Conservation (phyloP, 2,797 vertebrate species). For the Anguilla pacifica region DNA sequence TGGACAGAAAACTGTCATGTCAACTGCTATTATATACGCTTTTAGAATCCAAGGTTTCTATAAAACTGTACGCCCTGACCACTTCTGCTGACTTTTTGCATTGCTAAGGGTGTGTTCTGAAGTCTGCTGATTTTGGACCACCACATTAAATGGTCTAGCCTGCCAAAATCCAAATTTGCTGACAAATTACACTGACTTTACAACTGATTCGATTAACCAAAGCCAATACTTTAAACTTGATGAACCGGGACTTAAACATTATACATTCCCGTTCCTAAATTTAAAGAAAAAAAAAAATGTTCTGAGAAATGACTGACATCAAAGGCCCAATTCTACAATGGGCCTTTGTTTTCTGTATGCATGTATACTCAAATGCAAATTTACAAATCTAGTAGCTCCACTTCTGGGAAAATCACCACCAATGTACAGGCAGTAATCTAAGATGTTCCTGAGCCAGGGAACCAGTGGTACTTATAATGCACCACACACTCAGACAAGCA, state of each 20-base stretch:
- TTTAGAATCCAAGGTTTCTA: not conserved
- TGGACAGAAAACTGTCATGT: not conserved
- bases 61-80: not conserved
- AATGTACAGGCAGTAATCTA: not conserved
- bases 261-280: too few species aligned
- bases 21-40: not conserved
- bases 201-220: not conserved
- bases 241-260: too few species aligned
- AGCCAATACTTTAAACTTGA: not conserved
- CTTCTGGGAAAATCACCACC: not conserved
- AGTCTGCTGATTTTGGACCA: not conserved
- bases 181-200: not conserved
- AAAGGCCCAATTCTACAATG: too few species aligned
- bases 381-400: too few species aligned
- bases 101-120: not conserved
- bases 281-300: too few species aligned
- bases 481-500: not conserved
- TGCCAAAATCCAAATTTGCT: not conserved
- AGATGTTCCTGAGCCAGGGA: not conserved
- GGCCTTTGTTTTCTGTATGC: too few species aligned
- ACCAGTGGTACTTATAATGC: not conserved
- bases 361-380: too few species aligned
- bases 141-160: not conserved
- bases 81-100: not conserved
- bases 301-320: too few species aligned